Conservation (phyloP, 2,888 invertebrate species). For the Hirudinaria manillensis region DNA sequence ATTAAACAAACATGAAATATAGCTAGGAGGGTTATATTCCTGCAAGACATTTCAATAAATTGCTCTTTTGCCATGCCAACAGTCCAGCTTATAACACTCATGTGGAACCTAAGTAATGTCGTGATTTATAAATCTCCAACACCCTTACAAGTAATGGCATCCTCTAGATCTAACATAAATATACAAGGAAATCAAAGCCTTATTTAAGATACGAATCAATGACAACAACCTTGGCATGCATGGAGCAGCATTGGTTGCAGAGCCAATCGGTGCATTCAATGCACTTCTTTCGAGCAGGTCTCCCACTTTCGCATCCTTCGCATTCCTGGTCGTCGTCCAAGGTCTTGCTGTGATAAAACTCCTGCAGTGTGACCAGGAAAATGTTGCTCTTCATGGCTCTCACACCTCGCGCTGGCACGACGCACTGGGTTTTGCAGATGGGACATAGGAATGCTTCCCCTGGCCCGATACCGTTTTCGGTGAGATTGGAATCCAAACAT, state of each 20-base stretch:
- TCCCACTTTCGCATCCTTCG: constrained; percentile 39
- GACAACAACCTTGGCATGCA: constrained; percentile 37
- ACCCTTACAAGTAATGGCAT: too few relatives aligned
- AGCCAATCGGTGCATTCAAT: constrained; percentile 42
- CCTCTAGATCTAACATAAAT: too few relatives aligned
- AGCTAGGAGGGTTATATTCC: too few relatives aligned
- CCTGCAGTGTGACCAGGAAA: constrained; percentile 41
- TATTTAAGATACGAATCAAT: not conserved
- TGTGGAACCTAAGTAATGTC: too few relatives aligned
- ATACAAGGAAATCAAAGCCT: not conserved
- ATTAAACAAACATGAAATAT: too few relatives aligned
- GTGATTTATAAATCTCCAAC: too few relatives aligned
- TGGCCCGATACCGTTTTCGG: constrained; percentile 37
- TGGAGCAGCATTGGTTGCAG: constrained; percentile 39
- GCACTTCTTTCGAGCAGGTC: constrained; percentile 38
- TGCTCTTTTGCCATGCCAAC: too few relatives aligned
- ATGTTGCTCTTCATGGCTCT: constrained; percentile 40
- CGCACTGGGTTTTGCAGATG: constrained; percentile 39
- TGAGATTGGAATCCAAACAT: constrained; percentile 42
- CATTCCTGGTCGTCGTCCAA: constrained; percentile 36
- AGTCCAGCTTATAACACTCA: too few relatives aligned
- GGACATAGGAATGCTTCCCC: constrained; percentile 42
- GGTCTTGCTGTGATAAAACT: constrained; percentile 39
- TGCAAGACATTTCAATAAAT: too few relatives aligned
- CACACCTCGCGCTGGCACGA: constrained; percentile 39